Evolutionary conservation across 2,113 vertebrate genomes (phyloP).

Genomic region (Promerops cafer): DNA sequence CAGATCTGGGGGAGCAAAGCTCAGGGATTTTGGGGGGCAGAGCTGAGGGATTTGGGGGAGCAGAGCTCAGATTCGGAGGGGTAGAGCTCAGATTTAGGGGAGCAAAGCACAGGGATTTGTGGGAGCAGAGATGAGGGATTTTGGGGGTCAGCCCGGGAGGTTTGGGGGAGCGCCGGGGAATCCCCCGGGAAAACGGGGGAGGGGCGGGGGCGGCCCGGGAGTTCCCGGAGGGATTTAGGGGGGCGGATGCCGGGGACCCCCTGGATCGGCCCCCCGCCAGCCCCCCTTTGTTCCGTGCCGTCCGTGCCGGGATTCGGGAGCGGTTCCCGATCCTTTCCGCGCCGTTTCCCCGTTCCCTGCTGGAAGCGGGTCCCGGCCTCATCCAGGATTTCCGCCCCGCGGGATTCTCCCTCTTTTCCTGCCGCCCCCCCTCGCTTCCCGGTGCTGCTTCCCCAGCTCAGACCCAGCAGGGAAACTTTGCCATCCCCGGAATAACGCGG

Average conservation of each 20-base stretch:
- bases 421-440: neutral
- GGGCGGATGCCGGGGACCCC: neutral
- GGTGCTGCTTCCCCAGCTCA: neutral
- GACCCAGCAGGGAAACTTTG: neutral
- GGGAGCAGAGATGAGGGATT: neutral
- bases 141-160: neutral
- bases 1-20: too few relatives aligned
- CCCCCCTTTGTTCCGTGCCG: neutral
- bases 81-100: neutral
- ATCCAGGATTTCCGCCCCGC: neutral
- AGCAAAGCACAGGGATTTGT: fast-evolving
- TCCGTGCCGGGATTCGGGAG: neutral
- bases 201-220: neutral
- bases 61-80: neutral
- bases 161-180: neutral
- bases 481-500: neutral
- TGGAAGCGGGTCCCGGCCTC: neutral
- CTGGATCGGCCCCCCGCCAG: neutral
- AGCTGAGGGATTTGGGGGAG: neutral
- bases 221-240: neutral
- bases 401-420: neutral
- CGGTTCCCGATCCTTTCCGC: neutral
- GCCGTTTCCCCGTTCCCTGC: neutral
- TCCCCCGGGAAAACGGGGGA: neutral
- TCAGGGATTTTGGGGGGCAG: neutral